Evolutionary conservation across 2,888 invertebrate species (phyloP).

Genomic region (Aplocera efformata): DNA sequence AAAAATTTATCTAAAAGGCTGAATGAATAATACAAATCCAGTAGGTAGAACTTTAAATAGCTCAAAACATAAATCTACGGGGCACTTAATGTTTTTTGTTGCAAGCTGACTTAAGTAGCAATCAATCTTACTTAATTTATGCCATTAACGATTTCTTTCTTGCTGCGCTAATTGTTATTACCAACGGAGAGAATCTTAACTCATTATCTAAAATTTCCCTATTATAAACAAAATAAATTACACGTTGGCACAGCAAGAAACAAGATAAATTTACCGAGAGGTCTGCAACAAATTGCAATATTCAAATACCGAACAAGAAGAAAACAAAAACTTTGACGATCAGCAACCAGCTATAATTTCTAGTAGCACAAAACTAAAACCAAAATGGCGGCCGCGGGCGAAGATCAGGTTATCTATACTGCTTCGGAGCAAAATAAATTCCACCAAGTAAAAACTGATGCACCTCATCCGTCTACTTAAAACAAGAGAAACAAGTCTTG

Average conservation of each 20-base stretch:
- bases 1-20: too few relatives aligned
- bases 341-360: constrained; percentile 55
- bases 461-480: constrained; percentile 35
- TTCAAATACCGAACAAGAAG: constrained; percentile 21
- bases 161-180: too few relatives aligned
- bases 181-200: neutral
- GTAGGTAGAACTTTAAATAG: too few relatives aligned
- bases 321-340: constrained; percentile 34
- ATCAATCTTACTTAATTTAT: too few relatives aligned
- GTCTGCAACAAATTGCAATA: constrained; percentile 14
- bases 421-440: constrained; percentile 47
- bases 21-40: too few relatives aligned
- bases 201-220: too few relatives aligned
- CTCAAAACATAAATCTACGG: too few relatives aligned
- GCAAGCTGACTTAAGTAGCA: too few relatives aligned
- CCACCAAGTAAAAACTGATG: constrained; percentile 66
- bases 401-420: constrained; percentile 55
- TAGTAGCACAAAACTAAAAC: constrained; percentile 65
- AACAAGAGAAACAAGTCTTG: constrained; percentile 29
- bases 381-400: constrained; percentile 62
- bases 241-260: neutral
- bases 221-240: too few relatives aligned
- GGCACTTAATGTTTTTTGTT: too few relatives aligned
- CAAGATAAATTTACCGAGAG: neutral
- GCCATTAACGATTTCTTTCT: too few relatives aligned